Percentiles rank a stretch among this genome's conserved stretches.
These are phyloP conservation scores for Antedon mediterranea DNA, from an alignment of 53 echinoderm and acorn worm species.

Conservation along the genomic window DNA sequence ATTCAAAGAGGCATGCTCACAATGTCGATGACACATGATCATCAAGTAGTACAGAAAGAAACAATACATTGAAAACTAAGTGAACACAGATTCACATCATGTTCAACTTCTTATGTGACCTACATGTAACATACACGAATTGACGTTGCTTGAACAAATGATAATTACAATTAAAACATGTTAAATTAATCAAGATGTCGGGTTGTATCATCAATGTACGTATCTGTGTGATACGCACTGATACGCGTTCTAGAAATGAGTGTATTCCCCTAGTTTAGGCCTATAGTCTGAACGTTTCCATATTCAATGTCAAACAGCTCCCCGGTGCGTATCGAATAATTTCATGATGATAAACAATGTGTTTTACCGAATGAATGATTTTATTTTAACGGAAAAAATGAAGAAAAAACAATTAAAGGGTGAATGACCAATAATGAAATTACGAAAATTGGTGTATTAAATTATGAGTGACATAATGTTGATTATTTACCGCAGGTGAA, in stretches of 20 bases:
- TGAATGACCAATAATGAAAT: too few relatives aligned
- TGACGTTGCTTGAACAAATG: neutral
- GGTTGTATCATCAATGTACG: neutral
- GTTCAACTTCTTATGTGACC: neutral
- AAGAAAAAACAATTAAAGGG: too few relatives aligned
- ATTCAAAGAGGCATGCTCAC: too few relatives aligned
- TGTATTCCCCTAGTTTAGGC: too few relatives aligned
- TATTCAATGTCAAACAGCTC: neutral
- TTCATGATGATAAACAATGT: too few relatives aligned
- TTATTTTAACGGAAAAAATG: too few relatives aligned
- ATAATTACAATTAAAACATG: neutral
- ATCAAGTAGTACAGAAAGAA: neutral
- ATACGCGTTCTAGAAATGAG: neutral
- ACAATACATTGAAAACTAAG: neutral
- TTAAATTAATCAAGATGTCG: neutral
- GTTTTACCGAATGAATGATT: too few relatives aligned
- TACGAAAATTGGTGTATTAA: too few relatives aligned
- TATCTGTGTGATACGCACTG: neutral
- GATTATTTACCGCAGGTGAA: too few relatives aligned
- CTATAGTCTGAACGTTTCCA: neutral
- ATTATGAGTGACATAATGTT: too few relatives aligned
- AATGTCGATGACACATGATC: neutral
- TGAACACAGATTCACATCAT: neutral
- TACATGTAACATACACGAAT: neutral
- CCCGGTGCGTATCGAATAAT: too few relatives aligned